Conservation (phyloP, 2,888 invertebrate species). For the Elegia similella region DNA sequence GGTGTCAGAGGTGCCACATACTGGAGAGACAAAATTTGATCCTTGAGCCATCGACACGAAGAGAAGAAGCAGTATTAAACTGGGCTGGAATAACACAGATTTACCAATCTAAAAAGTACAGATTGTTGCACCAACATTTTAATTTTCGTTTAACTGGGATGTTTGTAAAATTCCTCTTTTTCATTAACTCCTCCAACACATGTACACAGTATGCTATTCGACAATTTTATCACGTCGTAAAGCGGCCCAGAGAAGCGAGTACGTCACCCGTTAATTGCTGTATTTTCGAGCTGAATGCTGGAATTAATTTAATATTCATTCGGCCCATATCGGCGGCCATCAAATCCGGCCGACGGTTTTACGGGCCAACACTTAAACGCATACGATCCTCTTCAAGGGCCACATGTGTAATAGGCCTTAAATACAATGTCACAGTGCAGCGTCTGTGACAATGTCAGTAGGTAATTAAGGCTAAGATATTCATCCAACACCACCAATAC, state of each 20-base stretch:
- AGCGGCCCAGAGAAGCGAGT: conserved; percentile 40
- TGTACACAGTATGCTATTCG: conserved; percentile 40
- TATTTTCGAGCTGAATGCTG: conserved; percentile 55
- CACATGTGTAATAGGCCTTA: not conserved
- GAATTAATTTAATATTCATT: conserved; percentile 64
- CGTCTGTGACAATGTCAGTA: too few species aligned
- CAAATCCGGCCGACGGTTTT: conserved; percentile 44
- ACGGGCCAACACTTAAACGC: conserved; percentile 39
- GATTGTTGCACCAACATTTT: not conserved
- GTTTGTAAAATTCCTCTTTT: conserved; percentile 20
- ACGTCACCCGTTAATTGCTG: conserved; percentile 56
- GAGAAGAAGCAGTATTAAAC: too few species aligned
- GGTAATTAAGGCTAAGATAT: too few species aligned
- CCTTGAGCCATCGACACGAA: too few species aligned
- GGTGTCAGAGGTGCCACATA: too few species aligned
- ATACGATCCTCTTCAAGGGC: conserved; percentile 16
- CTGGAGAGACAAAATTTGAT: too few species aligned
- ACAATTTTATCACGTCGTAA: conserved; percentile 61
- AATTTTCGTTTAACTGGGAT: not conserved
- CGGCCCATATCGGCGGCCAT: conserved; percentile 47
- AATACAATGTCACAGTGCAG: not conserved
- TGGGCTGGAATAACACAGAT: too few species aligned
- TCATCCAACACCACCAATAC: too few species aligned
- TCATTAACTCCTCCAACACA: conserved; percentile 23
- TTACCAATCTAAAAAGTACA: conserved; percentile 29